Percentiles rank a stretch among this genome's conserved stretches.
Evolutionary conservation across 2,888 invertebrate species (phyloP).

Genomic region (Ormyrus pomaceus): DNA sequence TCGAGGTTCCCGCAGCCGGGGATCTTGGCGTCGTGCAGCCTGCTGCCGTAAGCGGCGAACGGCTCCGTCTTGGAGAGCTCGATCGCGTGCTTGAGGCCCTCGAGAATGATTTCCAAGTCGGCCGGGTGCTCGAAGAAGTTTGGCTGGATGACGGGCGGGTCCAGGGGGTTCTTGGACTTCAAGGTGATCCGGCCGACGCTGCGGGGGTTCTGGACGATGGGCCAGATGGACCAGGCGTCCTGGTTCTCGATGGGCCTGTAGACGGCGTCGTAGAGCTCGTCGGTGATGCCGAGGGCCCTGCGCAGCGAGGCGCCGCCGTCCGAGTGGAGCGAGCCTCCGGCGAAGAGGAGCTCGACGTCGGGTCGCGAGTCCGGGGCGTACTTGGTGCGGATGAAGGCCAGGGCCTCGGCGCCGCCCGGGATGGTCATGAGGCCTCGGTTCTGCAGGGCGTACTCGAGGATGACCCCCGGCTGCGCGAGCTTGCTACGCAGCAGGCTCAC

Average conservation of each 20-base stretch:
- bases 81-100: slow-evolving; percentile 79
- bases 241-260: slow-evolving; percentile 74
- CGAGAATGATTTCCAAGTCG: slow-evolving; percentile 72
- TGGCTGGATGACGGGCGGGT: slow-evolving; percentile 85
- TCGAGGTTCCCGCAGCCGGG: slow-evolving; percentile 78
- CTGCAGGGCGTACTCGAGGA: slow-evolving; percentile 70
- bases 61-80: slow-evolving; percentile 76
- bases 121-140: slow-evolving; percentile 85
- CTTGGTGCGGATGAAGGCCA: slow-evolving; percentile 75
- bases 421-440: slow-evolving; percentile 72
- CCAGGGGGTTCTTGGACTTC: slow-evolving; percentile 83
- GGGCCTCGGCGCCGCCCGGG: slow-evolving; percentile 75
- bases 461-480: slow-evolving; percentile 63
- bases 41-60: slow-evolving; percentile 75
- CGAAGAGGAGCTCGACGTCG: slow-evolving; percentile 77
- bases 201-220: slow-evolving; percentile 84
- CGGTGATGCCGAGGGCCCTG: slow-evolving; percentile 69
- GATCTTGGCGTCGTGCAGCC: slow-evolving; percentile 73
- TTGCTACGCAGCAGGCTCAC: slow-evolving; percentile 77
- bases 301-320: slow-evolving; percentile 75
- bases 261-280: slow-evolving; percentile 73
- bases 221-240: slow-evolving; percentile 79
- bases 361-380: slow-evolving; percentile 71
- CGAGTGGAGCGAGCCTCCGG: slow-evolving; percentile 76
- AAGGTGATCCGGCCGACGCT: slow-evolving; percentile 84